Percentiles rank a stretch among this genome's conserved stretches.
phyloP scores from a whole-genome alignment of 2,888 invertebrate species.

The Strigamia maritima region DNA sequence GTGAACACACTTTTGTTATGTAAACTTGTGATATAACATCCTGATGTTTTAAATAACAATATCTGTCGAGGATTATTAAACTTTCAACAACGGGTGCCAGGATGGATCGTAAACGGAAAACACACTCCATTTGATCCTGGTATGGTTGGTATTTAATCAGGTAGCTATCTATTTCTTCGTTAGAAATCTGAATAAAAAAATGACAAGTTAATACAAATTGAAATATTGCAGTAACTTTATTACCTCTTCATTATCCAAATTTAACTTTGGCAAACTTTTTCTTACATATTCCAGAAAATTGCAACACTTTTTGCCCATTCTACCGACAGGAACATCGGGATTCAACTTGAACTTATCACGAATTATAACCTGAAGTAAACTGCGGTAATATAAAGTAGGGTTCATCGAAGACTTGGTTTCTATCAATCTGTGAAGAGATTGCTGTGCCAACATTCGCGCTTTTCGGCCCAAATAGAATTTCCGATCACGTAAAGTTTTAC shows the following conservation, averaged over 20 bases:
- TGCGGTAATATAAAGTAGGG: neutral
- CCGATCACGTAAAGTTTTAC: slow-evolving; percentile 59
- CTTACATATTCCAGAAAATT: neutral
- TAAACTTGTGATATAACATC: neutral
- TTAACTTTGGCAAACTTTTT: neutral
- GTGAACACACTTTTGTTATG: neutral
- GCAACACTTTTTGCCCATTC: neutral
- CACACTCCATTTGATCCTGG: neutral
- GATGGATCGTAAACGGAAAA: neutral
- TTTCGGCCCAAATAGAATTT: slow-evolving; percentile 64
- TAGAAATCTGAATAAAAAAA: neutral
- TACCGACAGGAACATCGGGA: neutral
- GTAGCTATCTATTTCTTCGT: neutral
- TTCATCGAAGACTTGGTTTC: neutral
- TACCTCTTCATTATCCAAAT: neutral
- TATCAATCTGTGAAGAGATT: slow-evolving; percentile 69
- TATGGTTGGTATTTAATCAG: neutral
- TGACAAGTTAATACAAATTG: neutral
- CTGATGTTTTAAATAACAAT: neutral
- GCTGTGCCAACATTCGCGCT: slow-evolving; percentile 80
- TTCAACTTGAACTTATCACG: neutral
- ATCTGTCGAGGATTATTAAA: neutral
- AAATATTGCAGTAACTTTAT: neutral
- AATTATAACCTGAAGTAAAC: neutral
- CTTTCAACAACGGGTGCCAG: slow-evolving; percentile 2